These are phyloP conservation scores for Asobara japonica DNA, from an alignment of 1,140 invertebrate genomes.

Conservation along the genomic window DNA sequence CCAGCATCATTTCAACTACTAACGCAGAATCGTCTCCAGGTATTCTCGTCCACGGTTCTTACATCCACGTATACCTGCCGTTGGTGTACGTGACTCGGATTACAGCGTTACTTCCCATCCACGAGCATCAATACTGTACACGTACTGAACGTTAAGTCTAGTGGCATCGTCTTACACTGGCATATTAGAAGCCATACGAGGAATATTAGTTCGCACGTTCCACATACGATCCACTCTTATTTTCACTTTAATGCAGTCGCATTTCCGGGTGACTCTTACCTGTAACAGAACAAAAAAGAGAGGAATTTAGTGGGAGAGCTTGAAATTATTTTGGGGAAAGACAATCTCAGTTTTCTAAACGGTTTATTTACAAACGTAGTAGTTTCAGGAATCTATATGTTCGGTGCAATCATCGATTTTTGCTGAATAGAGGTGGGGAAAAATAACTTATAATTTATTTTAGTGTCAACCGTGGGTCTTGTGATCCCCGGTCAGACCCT, in stretches of 20 bases:
- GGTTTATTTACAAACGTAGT: too few species aligned
- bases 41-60: not conserved
- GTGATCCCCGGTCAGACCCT: too few species aligned
- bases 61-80: not conserved
- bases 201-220: conserved; percentile 10
- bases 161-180: not conserved
- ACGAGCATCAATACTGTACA: conserved; percentile 1
- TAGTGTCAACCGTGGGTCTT: too few species aligned
- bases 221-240: conserved; percentile 8
- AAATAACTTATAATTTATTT: too few species aligned
- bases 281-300: conserved; percentile 12
- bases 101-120: not conserved
- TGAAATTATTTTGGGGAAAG: not conserved
- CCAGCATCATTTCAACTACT: not conserved
- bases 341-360: not conserved
- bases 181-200: conserved; percentile 5
- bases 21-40: not conserved
- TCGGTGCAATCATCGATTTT: too few species aligned
- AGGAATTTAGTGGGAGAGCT: not conserved
- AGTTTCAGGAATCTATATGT: too few species aligned
- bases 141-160: conserved; percentile 3
- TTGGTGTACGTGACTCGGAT: conserved; percentile 7
- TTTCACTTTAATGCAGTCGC: not conserved
- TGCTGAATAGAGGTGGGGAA: too few species aligned
- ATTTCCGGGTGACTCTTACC: not conserved